These are phyloP conservation scores for Agrochola macilenta DNA, from an alignment of 2,888 invertebrate species.

Conservation along the genomic window DNA sequence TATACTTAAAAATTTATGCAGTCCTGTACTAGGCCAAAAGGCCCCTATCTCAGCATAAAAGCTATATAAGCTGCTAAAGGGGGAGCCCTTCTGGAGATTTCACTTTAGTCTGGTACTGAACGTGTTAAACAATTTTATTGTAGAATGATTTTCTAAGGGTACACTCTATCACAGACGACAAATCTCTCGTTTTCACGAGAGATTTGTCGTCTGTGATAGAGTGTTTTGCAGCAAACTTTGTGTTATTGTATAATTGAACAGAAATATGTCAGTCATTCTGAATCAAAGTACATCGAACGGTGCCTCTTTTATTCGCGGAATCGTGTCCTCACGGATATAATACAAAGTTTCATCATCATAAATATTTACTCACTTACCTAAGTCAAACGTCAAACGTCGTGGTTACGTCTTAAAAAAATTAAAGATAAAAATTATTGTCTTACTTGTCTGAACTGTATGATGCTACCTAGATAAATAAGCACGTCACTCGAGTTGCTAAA, in stretches of 20 bases:
- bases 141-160: too few relatives aligned
- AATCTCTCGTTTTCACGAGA: too few relatives aligned
- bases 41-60: too few relatives aligned
- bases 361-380: background rate
- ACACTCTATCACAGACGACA: too few relatives aligned
- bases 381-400: constrained; percentile 25
- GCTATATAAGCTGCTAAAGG: too few relatives aligned
- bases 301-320: background rate
- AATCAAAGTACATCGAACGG: background rate
- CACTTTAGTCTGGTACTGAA: too few relatives aligned
- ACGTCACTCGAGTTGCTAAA: constrained; percentile 27
- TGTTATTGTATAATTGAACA: background rate
- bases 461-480: background rate
- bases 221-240: background rate
- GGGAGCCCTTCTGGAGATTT: too few relatives aligned
- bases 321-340: background rate
- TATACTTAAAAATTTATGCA: too few relatives aligned
- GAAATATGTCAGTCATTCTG: background rate
- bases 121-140: too few relatives aligned
- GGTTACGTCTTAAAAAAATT: constrained; percentile 11
- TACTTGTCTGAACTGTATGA: constrained; percentile 3
- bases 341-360: background rate
- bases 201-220: background rate
- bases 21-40: too few relatives aligned
- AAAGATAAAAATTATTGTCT: constrained; percentile 15